Evolutionary conservation across 2,888 invertebrate species (phyloP), one percentile per base, ranked within the genome.

Genomic region (Scelioninae gen. 2): DNA sequence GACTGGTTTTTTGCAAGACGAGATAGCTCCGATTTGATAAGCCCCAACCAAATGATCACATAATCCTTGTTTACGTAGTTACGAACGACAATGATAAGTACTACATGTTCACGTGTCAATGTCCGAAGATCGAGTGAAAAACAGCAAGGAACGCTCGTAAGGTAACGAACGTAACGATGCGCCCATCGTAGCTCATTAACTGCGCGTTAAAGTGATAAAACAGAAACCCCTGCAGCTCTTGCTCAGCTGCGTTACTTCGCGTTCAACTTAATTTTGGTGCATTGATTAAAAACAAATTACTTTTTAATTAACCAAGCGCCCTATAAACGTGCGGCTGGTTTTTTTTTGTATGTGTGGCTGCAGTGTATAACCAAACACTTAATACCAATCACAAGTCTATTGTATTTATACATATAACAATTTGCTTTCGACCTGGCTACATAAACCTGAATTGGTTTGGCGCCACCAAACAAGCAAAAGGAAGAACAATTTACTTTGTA

Each of bases 291-390:
- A 45, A 33, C 45, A 13, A 57, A 75, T 63, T 35, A 52, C 25
- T 70, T 64, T 64, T 74, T 73, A 76, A 76, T 74, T 76, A 76
- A 71, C 61, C 55, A 52, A 73, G 52, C 48, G 52, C 50, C 64
- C 73, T 64, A 74, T 22, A 76, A 76, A 73, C 60, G 55, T 72
- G 69, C 74, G 71, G 50, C 68, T 64, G 70, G 67, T 73, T 71
- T 71, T 70, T 67, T n/a, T n/a, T n/a, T n/a, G n/a, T n/a, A n/a
- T n/a, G n/a, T n/a, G n/a, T n/a, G n/a, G n/a, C n/a, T n/a, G n/a
- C n/a, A n/a, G n/a, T n/a, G n/a, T n/a, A n/a, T n/a, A n/a, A n/a
- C n/a, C n/a, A n/a, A n/a, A n/a, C n/a, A n/a, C n/a, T n/a, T n/a
- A n/a, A n/a, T n/a, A n/a, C n/a, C n/a, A n/a, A n/a, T n/a, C n/a